Percentiles rank a stretch among this genome's conserved stretches.
These are phyloP conservation scores for Nowickia ferox DNA, from an alignment of 2,888 invertebrate species.

Conservation along the genomic window DNA sequence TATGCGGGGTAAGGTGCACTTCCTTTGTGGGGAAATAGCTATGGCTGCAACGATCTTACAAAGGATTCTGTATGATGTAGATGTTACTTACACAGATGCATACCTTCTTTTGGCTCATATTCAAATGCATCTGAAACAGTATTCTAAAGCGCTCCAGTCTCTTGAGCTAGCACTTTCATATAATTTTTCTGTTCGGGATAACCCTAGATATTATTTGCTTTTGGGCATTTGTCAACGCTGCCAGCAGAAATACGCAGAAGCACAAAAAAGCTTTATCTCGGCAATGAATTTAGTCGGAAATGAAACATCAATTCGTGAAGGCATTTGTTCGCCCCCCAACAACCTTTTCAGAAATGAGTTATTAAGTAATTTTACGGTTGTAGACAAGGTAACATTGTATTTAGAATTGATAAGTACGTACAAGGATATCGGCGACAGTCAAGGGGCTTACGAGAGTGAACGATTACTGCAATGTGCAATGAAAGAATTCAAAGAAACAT, in stretches of 20 bases:
- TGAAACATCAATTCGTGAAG: conserved; percentile 74
- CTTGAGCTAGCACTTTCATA: conserved; percentile 95
- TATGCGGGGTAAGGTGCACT: conserved; percentile 91
- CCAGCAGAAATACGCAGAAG: conserved; percentile 88
- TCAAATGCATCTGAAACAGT: conserved; percentile 88
- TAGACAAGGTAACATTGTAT: conserved; percentile 93
- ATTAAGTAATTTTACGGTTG: conserved; percentile 84
- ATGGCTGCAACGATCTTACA: conserved; percentile 89
- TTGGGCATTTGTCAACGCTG: conserved; percentile 92
- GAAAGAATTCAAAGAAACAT: conserved; percentile 88
- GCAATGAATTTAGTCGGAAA: conserved; percentile 88
- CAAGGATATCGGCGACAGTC: conserved; percentile 74
- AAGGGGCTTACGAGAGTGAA: conserved; percentile 89
- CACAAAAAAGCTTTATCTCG: conserved; percentile 89
- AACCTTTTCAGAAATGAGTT: conserved; percentile 23
- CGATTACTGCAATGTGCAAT: conserved; percentile 90
- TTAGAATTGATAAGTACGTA: conserved; percentile 88
- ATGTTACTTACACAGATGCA: conserved; percentile 92
- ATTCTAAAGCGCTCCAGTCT: conserved; percentile 91
- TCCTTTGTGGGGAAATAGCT: conserved; percentile 89
- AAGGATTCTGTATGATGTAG: conserved; percentile 88
- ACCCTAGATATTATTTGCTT: conserved; percentile 94
- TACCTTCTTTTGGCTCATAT: conserved; percentile 94
- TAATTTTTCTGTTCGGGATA: conserved; percentile 95
- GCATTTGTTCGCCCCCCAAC: conserved; percentile 25